These are phyloP conservation scores for Sphenodon punctatus DNA, from an alignment of 2,797 vertebrate species.

Conservation along the genomic window DNA sequence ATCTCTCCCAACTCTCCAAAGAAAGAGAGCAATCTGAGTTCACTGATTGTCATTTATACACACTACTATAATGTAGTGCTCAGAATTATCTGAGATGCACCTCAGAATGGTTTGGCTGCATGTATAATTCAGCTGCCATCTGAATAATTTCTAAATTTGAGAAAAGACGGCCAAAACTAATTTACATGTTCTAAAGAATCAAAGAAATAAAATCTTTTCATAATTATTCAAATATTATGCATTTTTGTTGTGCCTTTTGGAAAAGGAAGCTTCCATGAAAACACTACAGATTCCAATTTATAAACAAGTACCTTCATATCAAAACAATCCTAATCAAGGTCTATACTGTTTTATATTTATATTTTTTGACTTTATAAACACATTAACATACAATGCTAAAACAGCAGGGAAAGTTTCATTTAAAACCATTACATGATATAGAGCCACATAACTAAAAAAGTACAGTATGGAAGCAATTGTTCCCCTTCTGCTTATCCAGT, in stretches of 20 bases:
- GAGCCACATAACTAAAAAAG: slow-evolving; percentile 71
- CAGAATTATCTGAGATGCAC: slow-evolving; percentile 72
- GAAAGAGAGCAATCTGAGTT: slow-evolving; percentile 71
- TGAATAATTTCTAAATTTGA: slow-evolving; percentile 68
- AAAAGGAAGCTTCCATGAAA: slow-evolving; percentile 55
- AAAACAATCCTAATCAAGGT: slow-evolving; percentile 67
- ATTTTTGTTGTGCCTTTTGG: slow-evolving; percentile 55
- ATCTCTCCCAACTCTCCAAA: slow-evolving; percentile 71
- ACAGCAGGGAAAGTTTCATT: slow-evolving; percentile 52
- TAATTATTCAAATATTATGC: slow-evolving; percentile 24
- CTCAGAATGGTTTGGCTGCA: slow-evolving; percentile 71
- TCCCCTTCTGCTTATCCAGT: slow-evolving; percentile 69
- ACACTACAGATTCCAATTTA: slow-evolving; percentile 58
- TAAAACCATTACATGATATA: slow-evolving; percentile 68
- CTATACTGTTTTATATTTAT: slow-evolving; percentile 66
- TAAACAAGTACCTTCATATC: slow-evolving; percentile 66
- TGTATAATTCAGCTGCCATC: slow-evolving; percentile 50
- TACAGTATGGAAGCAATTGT: slow-evolving; percentile 73
- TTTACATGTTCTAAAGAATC: slow-evolving; percentile 43
- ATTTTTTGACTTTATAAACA: slow-evolving; percentile 70
- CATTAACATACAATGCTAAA: slow-evolving; percentile 67
- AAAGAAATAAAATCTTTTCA: slow-evolving; percentile 48
- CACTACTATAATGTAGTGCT: slow-evolving; percentile 84
- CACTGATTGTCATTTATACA: slow-evolving; percentile 80
- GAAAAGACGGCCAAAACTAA: slow-evolving; percentile 79